These are phyloP conservation scores for Athalia cordata DNA, from an alignment of 2,888 invertebrate genomes.

Conservation along the genomic window DNA sequence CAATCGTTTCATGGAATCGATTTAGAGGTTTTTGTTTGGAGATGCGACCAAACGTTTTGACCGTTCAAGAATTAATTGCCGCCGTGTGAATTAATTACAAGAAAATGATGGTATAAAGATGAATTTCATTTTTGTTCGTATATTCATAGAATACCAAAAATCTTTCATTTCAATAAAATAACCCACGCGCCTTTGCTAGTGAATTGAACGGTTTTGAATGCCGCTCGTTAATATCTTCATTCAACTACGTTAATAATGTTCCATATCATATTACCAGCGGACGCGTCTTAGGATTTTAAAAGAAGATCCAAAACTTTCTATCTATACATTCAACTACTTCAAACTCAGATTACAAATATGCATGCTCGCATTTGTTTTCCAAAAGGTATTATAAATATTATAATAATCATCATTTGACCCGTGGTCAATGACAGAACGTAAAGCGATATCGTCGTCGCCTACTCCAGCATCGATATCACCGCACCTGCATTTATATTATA, in stretches of 20 bases:
- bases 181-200: neutral
- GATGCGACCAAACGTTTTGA: no score
- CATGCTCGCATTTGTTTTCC: no score
- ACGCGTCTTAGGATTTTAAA: neutral
- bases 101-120: neutral
- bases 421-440: neutral
- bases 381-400: no score
- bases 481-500: neutral
- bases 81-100: no score
- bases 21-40: no score
- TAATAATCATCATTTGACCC: neutral
- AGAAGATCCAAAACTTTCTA: neutral
- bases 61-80: no score
- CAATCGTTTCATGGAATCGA: no score
- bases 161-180: neutral
- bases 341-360: neutral
- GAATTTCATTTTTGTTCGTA: no score
- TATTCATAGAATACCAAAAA: no score
- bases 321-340: neutral
- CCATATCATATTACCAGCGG: slow-evolving; percentile 10
- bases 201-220: slow-evolving; percentile 11
- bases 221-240: slow-evolving; percentile 17
- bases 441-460: slow-evolving; percentile 9
- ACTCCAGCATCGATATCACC: slow-evolving; percentile 35
- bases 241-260: slow-evolving; percentile 10